Conservation (phyloP, 1,140 invertebrate genomes). For the Atopsyche davidsoni region DNA sequence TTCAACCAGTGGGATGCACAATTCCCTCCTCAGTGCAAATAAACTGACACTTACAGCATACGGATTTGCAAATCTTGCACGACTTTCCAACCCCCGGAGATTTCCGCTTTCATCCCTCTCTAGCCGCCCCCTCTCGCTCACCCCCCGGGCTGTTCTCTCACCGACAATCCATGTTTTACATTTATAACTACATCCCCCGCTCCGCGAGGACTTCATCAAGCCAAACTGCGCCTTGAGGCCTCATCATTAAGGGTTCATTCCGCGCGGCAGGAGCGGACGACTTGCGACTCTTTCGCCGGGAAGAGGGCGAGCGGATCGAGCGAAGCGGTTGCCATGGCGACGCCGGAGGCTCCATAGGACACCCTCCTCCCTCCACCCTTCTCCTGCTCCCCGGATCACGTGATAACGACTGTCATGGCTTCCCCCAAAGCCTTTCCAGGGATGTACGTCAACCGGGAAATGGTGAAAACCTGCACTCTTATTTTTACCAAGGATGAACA, state of each 20-base stretch:
- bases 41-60: too few species aligned
- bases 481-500: too few species aligned
- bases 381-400: constrained; percentile 17
- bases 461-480: too few species aligned
- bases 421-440: constrained; percentile 1
- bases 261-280: constrained; percentile 10
- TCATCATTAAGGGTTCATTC: constrained; percentile 28
- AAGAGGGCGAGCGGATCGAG: constrained; percentile 7
- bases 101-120: constrained; percentile 1
- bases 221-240: constrained; percentile 24
- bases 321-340: constrained; percentile 28
- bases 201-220: constrained; percentile 20
- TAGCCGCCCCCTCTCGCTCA: constrained; percentile 3
- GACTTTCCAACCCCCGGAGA: constrained; percentile 1
- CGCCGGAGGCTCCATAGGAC: constrained; percentile 7
- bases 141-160: constrained; percentile 15
- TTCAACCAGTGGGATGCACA: too few species aligned
- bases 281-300: neutral
- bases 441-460: too few species aligned
- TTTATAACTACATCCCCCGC: constrained; percentile 28
- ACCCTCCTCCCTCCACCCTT: constrained; percentile 3
- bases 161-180: constrained; percentile 29
- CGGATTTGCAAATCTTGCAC: too few species aligned
- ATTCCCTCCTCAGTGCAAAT: too few species aligned
- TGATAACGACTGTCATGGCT: constrained; percentile 30